These are phyloP conservation scores for Plectrocnemia conspersa DNA, from an alignment of 1,140 invertebrate genomes.

Conservation along the genomic window DNA sequence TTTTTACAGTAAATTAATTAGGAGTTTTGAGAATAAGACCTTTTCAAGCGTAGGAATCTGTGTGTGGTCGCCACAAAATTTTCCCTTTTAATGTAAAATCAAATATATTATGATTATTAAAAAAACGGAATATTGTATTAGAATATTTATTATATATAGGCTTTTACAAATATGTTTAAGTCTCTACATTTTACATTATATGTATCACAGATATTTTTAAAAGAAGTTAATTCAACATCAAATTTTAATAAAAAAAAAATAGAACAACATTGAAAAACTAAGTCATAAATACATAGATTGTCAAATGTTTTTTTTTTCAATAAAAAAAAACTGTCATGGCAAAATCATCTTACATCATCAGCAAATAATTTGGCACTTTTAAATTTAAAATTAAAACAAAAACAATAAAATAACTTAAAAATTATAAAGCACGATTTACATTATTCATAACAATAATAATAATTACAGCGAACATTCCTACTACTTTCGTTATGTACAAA, in stretches of 20 bases:
- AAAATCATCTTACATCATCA: not conserved
- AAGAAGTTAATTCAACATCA: too few species aligned
- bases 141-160: conserved; percentile 17
- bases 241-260: too few species aligned
- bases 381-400: conserved; percentile 4
- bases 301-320: too few species aligned
- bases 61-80: too few species aligned
- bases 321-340: not conserved
- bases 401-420: not conserved
- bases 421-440: not conserved
- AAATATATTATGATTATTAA: too few species aligned
- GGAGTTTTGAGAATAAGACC: too few species aligned
- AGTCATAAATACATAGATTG: too few species aligned
- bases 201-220: conserved; percentile 25
- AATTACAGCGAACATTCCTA: conserved; percentile 10
- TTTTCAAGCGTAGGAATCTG: too few species aligned
- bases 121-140: too few species aligned
- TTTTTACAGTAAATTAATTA: too few species aligned
- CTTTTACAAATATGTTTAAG: conserved; percentile 17
- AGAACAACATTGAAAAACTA: too few species aligned
- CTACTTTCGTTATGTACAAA: conserved; percentile 7
- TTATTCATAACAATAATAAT: conserved; percentile 16
- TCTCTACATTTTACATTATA: conserved; percentile 19
- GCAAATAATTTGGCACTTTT: conserved; percentile 10
- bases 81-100: too few species aligned